A percentile compares a stretch with the other conserved stretches of the same genome.
These are phyloP conservation scores for Eremobia ochroleuca DNA, from an alignment of 2,888 invertebrate genomes.

Conservation along the genomic window DNA sequence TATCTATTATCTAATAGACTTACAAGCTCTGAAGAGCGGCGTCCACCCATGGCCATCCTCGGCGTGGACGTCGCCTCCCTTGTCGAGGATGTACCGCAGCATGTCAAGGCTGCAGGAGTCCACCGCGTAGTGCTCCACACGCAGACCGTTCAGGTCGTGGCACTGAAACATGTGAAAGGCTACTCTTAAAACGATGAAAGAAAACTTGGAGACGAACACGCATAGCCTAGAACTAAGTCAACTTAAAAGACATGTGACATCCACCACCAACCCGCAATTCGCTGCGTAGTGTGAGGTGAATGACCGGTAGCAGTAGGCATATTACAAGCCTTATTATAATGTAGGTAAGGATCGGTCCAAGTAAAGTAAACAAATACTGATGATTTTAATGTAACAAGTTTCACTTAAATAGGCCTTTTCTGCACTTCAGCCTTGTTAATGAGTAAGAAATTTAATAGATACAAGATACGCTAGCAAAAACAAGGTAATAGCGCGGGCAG, in stretches of 20 bases:
- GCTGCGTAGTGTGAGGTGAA: no score
- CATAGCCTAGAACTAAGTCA: no score
- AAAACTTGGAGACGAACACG: neutral
- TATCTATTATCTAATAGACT: neutral
- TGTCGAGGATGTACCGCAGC: slow-evolving; percentile 76
- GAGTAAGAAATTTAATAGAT: neutral
- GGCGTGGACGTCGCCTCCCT: slow-evolving; percentile 80
- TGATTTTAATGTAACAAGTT: no score
- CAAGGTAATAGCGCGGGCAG: no score
- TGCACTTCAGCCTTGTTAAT: neutral
- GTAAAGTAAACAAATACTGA: no score
- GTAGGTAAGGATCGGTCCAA: no score
- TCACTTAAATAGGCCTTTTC: no score
- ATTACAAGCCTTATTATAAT: no score
- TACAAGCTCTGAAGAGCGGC: slow-evolving; percentile 79
- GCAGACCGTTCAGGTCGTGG: slow-evolving; percentile 87
- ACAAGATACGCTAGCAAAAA: no score
- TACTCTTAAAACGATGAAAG: neutral
- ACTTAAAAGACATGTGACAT: no score
- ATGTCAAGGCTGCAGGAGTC: slow-evolving; percentile 85
- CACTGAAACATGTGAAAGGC: slow-evolving; percentile 69
- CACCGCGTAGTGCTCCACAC: slow-evolving; percentile 90
- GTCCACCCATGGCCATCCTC: slow-evolving; percentile 90
- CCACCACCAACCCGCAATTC: no score
- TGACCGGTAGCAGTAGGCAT: no score